phyloP scores from a whole-genome alignment of 30 jellyfish, hydroid and myxozoan genomes.

The Pseudorhiza aurosa region DNA sequence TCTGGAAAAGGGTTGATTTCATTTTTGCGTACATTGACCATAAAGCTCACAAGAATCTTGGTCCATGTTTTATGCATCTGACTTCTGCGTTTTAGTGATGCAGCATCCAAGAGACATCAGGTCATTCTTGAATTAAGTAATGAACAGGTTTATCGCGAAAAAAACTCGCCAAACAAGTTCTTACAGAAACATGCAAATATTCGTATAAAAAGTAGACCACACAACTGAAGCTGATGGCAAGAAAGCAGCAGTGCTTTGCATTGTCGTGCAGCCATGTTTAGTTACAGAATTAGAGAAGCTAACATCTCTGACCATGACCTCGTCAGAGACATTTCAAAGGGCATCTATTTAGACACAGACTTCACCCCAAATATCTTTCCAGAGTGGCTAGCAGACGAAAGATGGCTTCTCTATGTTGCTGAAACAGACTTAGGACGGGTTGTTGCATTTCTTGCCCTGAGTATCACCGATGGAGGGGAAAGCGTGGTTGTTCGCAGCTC shows the following conservation, averaged over 20 bases:
- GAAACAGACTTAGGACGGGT: slow-evolving; percentile 26
- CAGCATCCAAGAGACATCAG: neutral
- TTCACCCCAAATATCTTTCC: slow-evolving; percentile 27
- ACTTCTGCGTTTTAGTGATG: neutral
- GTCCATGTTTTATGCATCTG: too few relatives aligned
- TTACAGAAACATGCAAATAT: too few relatives aligned
- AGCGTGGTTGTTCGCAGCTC: slow-evolving; percentile 56
- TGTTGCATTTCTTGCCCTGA: slow-evolving; percentile 50
- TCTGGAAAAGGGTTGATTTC: too few relatives aligned
- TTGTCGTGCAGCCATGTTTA: neutral
- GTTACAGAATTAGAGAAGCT: slow-evolving; percentile 21
- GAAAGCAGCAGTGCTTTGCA: too few relatives aligned
- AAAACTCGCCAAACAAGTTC: neutral
- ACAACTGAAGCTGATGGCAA: too few relatives aligned
- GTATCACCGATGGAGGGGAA: slow-evolving; percentile 41
- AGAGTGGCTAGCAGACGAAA: slow-evolving; percentile 41
- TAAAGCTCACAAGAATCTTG: too few relatives aligned
- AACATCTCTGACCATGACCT: slow-evolving; percentile 24
- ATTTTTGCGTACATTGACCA: too few relatives aligned
- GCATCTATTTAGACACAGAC: slow-evolving; percentile 34
- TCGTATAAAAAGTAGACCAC: too few relatives aligned
- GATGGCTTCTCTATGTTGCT: slow-evolving; percentile 56
- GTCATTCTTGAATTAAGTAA: too few relatives aligned
- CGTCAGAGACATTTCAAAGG: slow-evolving; percentile 22
- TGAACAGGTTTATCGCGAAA: neutral